Base-by-base conservation (phyloP, 2,888 invertebrate genomes). In the Zonitis immaculata region DNA sequence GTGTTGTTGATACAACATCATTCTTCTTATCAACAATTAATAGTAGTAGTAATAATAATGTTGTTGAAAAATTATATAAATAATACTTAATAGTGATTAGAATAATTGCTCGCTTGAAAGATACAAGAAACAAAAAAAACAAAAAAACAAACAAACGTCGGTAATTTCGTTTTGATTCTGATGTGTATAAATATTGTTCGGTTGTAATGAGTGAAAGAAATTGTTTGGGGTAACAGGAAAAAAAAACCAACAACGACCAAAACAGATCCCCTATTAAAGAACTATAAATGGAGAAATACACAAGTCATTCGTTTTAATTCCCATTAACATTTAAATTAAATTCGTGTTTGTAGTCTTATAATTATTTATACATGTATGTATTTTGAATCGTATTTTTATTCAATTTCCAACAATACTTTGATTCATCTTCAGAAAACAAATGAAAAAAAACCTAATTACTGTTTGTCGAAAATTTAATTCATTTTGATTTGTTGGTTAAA, bases 251-350 rank as follows among this genome's bases (percentile, higher is more conserved):
- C 8, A 32, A 30, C 4, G 12, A 12, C 30, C n/a, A n/a, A 12
- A 28, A 30, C n/a, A 30, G 12, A 14, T 14, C 6, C 32, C 32
- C 7, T n/a, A 12, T 30, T 5, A 32, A 11, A 28, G 48, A n/a
- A n/a, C n/a, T 27, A 27, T n/a, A 47, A 48, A 39, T 26, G 20
- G 49, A 49, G 45, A 53, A 53, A 53, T 45, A 45, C 42, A 45
- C 53, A 22, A 53, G 53, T 53, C 53, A 53, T 53, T 49, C 42
- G 43, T 46, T 53, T 49, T 53, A 53, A 53, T 53, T 53, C 46
- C 42, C 32, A 46, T 53, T 53, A 53, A 53, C 49, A 53, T 53
- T 53, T 53, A 46, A 49, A 49, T 53, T 49, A 47, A 49, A n/a
- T n/a, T n/a, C n/a, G n/a, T n/a, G n/a, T n/a, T n/a, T n/a, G n/a